A percentile compares a stretch with the other conserved stretches of the same genome.
These are phyloP conservation scores for Apocrypta bakeri DNA, from an alignment of 1,140 invertebrate genomes.

Conservation along the genomic window DNA sequence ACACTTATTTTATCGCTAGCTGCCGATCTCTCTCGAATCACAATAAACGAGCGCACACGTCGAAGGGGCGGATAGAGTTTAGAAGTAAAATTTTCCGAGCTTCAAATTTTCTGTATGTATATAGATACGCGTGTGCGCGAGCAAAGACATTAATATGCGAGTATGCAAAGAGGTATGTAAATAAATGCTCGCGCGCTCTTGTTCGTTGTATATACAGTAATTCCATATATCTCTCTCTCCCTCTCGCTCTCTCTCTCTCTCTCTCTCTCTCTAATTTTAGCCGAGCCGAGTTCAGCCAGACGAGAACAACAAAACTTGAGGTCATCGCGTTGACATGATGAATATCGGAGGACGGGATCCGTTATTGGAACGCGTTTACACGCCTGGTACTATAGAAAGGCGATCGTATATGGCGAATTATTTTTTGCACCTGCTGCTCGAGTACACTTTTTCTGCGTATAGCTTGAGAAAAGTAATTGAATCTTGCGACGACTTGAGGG, in stretches of 20 bases:
- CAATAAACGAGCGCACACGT: background rate
- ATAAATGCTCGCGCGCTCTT: constrained; percentile 16
- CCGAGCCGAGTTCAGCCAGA: background rate
- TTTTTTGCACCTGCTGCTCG: too few relatives aligned
- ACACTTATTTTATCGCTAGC: constrained; percentile 11
- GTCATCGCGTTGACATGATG: constrained; percentile 4
- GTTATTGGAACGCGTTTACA: background rate
- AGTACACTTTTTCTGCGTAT: background rate
- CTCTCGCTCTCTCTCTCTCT: background rate
- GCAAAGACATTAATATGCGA: constrained; percentile 30
- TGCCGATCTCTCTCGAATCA: background rate
- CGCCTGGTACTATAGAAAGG: background rate
- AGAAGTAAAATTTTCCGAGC: constrained; percentile 8
- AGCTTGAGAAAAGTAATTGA: background rate
- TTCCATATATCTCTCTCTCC: background rate
- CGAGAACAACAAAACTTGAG: background rate
- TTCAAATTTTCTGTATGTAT: background rate
- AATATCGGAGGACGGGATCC: background rate
- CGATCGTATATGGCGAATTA: background rate
- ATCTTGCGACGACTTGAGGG: background rate
- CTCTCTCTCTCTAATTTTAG: constrained; percentile 20
- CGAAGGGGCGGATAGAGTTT: background rate
- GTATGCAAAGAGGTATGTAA: constrained; percentile 32
- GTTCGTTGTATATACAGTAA: background rate
- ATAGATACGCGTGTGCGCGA: background rate